Evolutionary conservation across 2,113 vertebrate genomes (phyloP).

Genomic region (Neomonachus schauinslandi): DNA sequence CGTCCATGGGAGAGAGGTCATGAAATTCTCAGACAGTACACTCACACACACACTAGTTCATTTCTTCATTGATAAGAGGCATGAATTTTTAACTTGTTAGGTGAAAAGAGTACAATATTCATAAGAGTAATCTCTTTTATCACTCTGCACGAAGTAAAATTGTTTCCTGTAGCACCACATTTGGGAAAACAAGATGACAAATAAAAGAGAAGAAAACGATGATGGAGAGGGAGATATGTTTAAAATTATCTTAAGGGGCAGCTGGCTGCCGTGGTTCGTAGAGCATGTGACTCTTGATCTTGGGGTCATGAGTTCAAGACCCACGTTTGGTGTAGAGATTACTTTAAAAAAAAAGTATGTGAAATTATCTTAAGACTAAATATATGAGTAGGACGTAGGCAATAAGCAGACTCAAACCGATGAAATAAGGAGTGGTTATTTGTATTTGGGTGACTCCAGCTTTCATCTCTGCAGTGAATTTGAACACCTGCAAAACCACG

Average conservation of each 20-base stretch:
- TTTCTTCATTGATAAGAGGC: background rate
- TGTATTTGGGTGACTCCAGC: background rate
- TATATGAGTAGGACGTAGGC: background rate
- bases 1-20: background rate
- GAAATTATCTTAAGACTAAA: background rate
- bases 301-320: background rate
- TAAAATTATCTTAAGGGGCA: background rate
- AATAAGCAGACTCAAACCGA: background rate
- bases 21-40: background rate
- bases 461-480: background rate
- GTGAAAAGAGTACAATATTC: background rate
- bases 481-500: background rate
- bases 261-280: background rate
- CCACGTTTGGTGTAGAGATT: background rate
- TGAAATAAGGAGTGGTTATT: background rate
- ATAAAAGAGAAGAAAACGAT: background rate
- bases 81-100: conserved; percentile 6
- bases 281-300: background rate
- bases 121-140: background rate
- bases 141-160: background rate
- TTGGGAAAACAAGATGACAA: background rate
- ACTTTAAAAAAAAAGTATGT: background rate
- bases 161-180: background rate
- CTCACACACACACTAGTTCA: background rate
- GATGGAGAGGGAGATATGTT: background rate